Evolutionary conservation across 2,888 invertebrate genomes (phyloP).

Genomic region (Strigamia crassipes): DNA sequence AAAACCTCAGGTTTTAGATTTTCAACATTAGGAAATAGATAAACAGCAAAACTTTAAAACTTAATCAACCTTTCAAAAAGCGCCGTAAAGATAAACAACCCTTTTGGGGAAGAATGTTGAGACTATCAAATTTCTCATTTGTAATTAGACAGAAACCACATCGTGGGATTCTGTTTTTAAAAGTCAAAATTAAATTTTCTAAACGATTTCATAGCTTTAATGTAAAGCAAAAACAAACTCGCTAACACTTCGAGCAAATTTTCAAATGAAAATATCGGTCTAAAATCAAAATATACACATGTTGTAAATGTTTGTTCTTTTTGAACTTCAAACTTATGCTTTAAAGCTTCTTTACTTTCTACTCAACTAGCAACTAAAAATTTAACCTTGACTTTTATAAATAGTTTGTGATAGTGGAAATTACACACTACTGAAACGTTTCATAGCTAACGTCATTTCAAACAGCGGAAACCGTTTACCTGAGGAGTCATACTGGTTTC

Average conservation of each 20-base stretch:
- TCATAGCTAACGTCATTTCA: not conserved
- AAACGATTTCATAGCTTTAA: too few species aligned
- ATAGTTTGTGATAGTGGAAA: slow-evolving; percentile 3
- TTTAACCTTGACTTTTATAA: slow-evolving; percentile 19
- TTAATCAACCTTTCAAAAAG: not conserved
- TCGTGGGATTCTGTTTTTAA: not conserved
- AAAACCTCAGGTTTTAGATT: too few species aligned
- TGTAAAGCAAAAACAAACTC: too few species aligned
- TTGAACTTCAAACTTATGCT: too few species aligned
- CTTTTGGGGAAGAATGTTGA: not conserved
- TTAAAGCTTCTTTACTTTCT: not conserved
- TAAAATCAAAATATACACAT: too few species aligned
- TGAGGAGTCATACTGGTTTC: not conserved
- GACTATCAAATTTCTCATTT: slow-evolving; percentile 1
- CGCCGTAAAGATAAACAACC: not conserved
- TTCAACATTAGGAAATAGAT: not conserved
- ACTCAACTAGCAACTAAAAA: not conserved
- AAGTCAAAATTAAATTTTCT: not conserved
- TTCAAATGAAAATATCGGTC: too few species aligned
- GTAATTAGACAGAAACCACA: not conserved
- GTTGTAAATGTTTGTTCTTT: not conserved
- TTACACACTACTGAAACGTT: not conserved
- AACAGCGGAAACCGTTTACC: not conserved
- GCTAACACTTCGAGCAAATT: too few species aligned
- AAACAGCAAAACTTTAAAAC: not conserved